Evolutionary conservation across 2,888 invertebrate species (phyloP).

Genomic region (Odontomyia ornata): DNA sequence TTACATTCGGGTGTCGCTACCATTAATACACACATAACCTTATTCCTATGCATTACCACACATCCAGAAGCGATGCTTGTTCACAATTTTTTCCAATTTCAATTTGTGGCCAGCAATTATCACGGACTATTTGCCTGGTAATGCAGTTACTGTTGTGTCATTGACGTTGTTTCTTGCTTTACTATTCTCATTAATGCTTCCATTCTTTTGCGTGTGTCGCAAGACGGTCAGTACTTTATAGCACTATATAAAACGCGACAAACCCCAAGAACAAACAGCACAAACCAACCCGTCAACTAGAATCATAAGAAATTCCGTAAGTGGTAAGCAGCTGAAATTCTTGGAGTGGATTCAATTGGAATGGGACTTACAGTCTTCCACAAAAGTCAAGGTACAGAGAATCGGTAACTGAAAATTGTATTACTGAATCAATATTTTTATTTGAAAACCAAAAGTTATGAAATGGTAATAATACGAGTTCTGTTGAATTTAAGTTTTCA

Average conservation of each 20-base stretch:
- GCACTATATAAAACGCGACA: neutral
- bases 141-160: conserved; percentile 17
- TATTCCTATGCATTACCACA: neutral
- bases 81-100: neutral
- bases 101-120: conserved; percentile 28
- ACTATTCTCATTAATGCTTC: neutral
- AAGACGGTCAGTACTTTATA: neutral
- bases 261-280: neutral
- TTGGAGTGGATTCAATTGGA: neutral
- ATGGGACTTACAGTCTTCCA: too few species aligned
- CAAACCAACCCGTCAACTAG: neutral
- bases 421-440: too few species aligned
- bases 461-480: too few species aligned
- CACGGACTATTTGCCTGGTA: conserved; percentile 26
- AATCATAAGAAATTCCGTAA: neutral
- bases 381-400: too few species aligned
- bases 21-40: too few species aligned
- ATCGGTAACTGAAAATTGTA: too few species aligned
- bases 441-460: too few species aligned
- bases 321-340: conserved; percentile 24
- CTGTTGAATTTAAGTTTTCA: too few species aligned
- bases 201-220: conserved; percentile 2
- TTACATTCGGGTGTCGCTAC: too few species aligned
- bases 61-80: neutral
- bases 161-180: conserved; percentile 5